Evolutionary conservation across 2,888 invertebrate genomes (phyloP).

Genomic region (Crepidodera aurea): DNA sequence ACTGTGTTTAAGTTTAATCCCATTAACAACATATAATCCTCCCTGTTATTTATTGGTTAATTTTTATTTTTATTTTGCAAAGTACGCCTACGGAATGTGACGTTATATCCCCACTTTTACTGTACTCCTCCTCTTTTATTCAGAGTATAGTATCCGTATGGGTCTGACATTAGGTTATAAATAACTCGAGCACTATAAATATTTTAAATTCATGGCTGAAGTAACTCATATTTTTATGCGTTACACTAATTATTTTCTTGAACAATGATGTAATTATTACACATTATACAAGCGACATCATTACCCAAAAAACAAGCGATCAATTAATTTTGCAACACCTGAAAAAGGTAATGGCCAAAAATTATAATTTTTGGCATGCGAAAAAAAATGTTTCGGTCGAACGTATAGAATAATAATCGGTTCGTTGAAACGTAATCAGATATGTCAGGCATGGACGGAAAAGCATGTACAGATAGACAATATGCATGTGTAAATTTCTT

Average conservation of each 20-base stretch:
- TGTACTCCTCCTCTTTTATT: no score
- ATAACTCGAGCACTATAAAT: no score
- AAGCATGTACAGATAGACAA: not conserved
- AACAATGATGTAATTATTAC: not conserved
- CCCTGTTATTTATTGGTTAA: no score
- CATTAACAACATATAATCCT: no score
- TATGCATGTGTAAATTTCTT: constrained; percentile 20
- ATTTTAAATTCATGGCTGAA: no score
- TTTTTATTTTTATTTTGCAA: no score
- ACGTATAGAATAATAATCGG: not conserved
- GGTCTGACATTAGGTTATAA: no score
- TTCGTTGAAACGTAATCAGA: constrained; percentile 14
- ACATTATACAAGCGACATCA: not conserved
- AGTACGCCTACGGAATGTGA: no score
- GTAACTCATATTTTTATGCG: no score
- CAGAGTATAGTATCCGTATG: no score
- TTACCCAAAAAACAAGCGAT: not conserved
- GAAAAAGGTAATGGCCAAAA: constrained; percentile 8
- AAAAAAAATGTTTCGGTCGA: not conserved
- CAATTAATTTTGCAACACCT: constrained; percentile 6
- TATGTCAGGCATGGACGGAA: constrained; percentile 13
- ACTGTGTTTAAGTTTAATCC: no score
- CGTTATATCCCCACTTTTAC: no score
- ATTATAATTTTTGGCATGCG: not conserved
- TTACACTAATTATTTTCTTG: not conserved